Evolutionary conservation across 2,888 invertebrate genomes (phyloP), one percentile per base, ranked within the genome.

Genomic region (Glomeris marginata): DNA sequence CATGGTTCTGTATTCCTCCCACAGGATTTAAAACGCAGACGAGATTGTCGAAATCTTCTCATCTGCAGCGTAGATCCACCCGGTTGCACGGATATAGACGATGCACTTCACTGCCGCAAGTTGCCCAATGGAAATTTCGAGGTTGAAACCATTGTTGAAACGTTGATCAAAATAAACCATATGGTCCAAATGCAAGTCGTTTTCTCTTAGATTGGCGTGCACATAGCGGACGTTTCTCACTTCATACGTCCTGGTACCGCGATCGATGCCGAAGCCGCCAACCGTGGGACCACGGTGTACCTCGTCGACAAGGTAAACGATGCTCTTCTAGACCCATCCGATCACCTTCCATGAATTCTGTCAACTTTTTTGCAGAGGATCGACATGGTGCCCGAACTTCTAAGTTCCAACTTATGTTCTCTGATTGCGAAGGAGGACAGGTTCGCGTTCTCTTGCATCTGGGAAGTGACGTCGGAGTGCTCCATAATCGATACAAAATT

Each of bases 61-160:
- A 79, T 98, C 41, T 97, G 94, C 63, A 94, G 92, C 0, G 94
- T 97, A 0, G 95, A 97, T 74, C 97, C 97, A 2, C 91, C 92
- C 0, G 97, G 97, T 0, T 98, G 97, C 66, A 98, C 97, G 0
- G 98, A 98, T 66, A 97, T 98, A 55, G 98, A 98, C 64, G 98
- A 98, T 67, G 97, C 98, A 0, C 69, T 98, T 1, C 98, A 98
- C 68, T 94, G 92, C 59, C 74, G 80, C 18, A 69, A 74, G 37
- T 67, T 92, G 20, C 72, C 74, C 0, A 81, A 81, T 62, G 80
- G 81, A 2, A 80, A 79, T 60, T 73, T 76, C 43, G 84, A 90
- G 71, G 80, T 67, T 50, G 35, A 11, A 20, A 13, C 34, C 45
- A 11, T 16, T 13, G 3, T 20, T 35, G 28, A 28, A 28, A 28